Percentiles rank a stretch among this genome's conserved stretches.
These are phyloP conservation scores for Bufo bufo DNA, from an alignment of 2,113 vertebrate species.

Conservation along the genomic window DNA sequence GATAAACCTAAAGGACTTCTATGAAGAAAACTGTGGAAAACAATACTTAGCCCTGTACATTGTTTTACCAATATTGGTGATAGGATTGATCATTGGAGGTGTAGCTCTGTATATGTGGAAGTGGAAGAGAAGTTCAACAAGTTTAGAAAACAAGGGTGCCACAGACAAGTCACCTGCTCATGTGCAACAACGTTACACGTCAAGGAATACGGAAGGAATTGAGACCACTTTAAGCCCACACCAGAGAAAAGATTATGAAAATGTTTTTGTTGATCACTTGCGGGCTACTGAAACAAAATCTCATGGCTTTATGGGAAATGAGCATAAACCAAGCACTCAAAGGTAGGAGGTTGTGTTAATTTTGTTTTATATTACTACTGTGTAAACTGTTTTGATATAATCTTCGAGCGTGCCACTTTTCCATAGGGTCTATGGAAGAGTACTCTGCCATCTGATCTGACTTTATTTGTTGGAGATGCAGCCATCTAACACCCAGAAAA, in stretches of 20 bases:
- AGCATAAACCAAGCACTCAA: not conserved
- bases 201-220: rapidly evolving
- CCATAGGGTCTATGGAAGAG: too few relatives aligned
- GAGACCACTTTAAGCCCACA: rapidly evolving
- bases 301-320: rapidly evolving
- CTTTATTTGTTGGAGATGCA: too few relatives aligned
- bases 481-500: too few relatives aligned
- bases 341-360: not conserved
- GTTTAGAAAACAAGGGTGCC: not conserved
- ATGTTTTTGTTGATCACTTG: conserved; percentile 62
- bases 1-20: not conserved
- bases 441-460: too few relatives aligned
- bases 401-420: too few relatives aligned
- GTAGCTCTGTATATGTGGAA: not conserved
- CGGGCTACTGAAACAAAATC: rapidly evolving
- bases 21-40: rapidly evolving
- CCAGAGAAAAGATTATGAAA: conserved; percentile 64
- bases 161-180: not conserved
- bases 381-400: too few relatives aligned
- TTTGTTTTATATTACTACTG: not conserved
- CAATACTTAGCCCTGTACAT: rapidly evolving
- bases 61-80: not conserved
- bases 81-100: not conserved
- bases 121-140: not conserved
- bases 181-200: conserved; percentile 63